phyloP scores from a whole-genome alignment of 2,113 vertebrate species.

The Megaleporinus macrocephalus region DNA sequence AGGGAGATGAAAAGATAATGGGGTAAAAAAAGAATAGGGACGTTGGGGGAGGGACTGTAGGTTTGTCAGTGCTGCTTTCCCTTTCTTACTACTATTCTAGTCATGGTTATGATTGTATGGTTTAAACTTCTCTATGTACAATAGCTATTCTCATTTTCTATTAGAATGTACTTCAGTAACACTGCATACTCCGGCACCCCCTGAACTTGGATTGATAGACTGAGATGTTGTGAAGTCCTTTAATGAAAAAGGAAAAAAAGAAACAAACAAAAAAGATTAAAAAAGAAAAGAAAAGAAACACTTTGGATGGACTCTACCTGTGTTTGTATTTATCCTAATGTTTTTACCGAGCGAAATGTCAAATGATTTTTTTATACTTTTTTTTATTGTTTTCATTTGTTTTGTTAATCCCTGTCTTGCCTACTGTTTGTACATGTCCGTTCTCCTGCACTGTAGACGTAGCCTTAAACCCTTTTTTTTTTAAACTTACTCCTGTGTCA shows the following conservation, averaged over 20 bases:
- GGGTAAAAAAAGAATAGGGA: slow-evolving; percentile 55
- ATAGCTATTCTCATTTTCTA: slow-evolving; percentile 81
- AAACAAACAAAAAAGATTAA: slow-evolving; percentile 51
- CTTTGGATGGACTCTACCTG: slow-evolving; percentile 70
- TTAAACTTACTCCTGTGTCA: slow-evolving; percentile 61
- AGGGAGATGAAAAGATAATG: slow-evolving; percentile 25
- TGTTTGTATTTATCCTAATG: slow-evolving; percentile 84
- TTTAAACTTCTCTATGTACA: slow-evolving; percentile 75
- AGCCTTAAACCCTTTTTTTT: slow-evolving; percentile 61
- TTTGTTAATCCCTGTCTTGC: slow-evolving; percentile 66
- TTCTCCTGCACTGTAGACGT: slow-evolving; percentile 71
- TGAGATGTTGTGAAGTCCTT: slow-evolving; percentile 72
- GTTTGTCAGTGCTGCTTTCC: slow-evolving; percentile 76
- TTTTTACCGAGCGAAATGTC: slow-evolving; percentile 80
- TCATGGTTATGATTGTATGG: slow-evolving; percentile 74
- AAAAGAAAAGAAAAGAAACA: slow-evolving; percentile 31
- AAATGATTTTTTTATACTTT: slow-evolving; percentile 60
- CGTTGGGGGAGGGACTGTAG: slow-evolving; percentile 69
- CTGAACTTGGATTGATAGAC: slow-evolving; percentile 70
- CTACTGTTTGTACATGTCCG: slow-evolving; percentile 66
- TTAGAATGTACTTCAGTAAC: slow-evolving; percentile 80
- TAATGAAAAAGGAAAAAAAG: slow-evolving; percentile 58
- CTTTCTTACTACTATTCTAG: slow-evolving; percentile 70
- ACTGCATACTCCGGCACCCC: slow-evolving; percentile 71
- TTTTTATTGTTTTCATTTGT: slow-evolving; percentile 53